These are phyloP conservation scores for Sebastes kiyomatsui DNA, from an alignment of 2,797 vertebrate species.

Conservation along the genomic window DNA sequence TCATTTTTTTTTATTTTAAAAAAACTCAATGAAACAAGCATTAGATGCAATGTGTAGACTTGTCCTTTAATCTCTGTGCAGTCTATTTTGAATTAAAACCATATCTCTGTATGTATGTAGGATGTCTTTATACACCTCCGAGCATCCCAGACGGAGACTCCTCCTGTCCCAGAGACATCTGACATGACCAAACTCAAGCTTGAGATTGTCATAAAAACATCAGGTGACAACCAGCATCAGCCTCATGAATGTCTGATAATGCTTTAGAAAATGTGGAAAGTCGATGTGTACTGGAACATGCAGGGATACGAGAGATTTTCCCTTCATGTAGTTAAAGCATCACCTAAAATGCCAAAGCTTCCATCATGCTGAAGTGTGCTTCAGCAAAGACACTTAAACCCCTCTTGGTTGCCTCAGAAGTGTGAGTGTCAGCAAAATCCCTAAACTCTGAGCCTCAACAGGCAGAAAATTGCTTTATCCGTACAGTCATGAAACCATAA, in stretches of 20 bases:
- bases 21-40: not conserved
- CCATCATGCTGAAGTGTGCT: not conserved
- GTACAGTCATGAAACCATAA: slow-evolving; percentile 2
- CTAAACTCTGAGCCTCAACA: not conserved
- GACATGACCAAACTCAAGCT: not conserved
- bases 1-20: not conserved
- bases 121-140: not conserved
- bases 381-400: not conserved
- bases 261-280: not conserved
- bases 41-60: not conserved
- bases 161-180: not conserved
- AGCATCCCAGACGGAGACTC: not conserved
- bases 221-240: not conserved
- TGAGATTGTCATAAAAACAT: not conserved
- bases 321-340: not conserved
- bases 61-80: not conserved
- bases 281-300: not conserved
- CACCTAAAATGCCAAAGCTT: not conserved
- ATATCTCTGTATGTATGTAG: not conserved
- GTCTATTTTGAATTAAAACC: not conserved
- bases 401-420: not conserved
- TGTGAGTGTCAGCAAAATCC: slow-evolving; percentile 3
- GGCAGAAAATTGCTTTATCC: not conserved
- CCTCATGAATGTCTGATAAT: not conserved
- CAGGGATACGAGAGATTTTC: not conserved